Evolutionary conservation across 2,113 vertebrate species (phyloP).

Genomic region (Podocnemis expansa): DNA sequence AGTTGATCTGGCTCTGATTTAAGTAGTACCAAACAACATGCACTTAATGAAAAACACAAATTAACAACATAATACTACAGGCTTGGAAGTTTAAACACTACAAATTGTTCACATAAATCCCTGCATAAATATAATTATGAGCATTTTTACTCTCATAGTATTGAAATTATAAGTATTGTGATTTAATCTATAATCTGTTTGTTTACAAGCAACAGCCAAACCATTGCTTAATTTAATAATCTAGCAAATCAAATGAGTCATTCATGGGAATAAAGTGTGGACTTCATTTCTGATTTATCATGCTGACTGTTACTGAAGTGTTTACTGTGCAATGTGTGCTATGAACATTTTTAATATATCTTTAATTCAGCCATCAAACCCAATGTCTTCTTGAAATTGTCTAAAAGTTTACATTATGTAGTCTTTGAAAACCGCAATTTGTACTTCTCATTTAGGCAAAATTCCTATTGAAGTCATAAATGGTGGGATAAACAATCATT

Average conservation of each 20-base stretch:
- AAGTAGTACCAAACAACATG: not conserved
- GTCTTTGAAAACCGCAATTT: not conserved
- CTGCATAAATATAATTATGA: not conserved
- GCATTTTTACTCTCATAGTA: not conserved
- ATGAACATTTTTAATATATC: fast-evolving
- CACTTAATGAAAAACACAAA: not conserved
- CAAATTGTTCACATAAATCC: not conserved
- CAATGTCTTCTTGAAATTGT: not conserved
- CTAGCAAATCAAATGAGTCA: not conserved
- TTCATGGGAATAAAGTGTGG: fast-evolving
- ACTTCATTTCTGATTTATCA: not conserved
- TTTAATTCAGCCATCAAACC: not conserved
- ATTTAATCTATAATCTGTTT: not conserved
- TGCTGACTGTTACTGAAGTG: not conserved
- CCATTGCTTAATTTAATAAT: not conserved
- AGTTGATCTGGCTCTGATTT: too few species aligned
- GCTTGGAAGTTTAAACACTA: not conserved
- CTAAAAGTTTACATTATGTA: not conserved
- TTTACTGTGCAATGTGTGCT: not conserved
- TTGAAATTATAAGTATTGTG: not conserved
- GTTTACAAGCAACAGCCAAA: not conserved
- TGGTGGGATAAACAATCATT: not conserved
- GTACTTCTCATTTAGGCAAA: not conserved
- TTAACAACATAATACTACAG: fast-evolving
- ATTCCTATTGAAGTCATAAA: fast-evolving